Evolutionary conservation across 2,113 vertebrate species (phyloP), one percentile per base, ranked within the genome.

Genomic region (Chaetura pelagica): DNA sequence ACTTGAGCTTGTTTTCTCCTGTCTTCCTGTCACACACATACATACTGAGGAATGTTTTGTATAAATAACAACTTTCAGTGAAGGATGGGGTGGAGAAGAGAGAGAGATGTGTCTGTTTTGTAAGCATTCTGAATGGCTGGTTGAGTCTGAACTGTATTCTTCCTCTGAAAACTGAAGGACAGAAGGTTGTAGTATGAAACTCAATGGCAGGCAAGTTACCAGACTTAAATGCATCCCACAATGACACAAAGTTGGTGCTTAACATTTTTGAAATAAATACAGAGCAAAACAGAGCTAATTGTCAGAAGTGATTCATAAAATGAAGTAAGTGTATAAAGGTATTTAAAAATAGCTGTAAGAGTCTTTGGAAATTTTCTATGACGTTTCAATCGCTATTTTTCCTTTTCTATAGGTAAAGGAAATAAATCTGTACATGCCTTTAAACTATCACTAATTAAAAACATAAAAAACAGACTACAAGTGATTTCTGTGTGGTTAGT

Each of bases 141-240:
- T 62, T 95, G 48, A 66, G 69, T 84, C 58, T 55, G 19, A 92
- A 90, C 63, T 83, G 51, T n/a, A 11, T 62, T 87, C 9, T 68
- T 90, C 61, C 79, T 79, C 32, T 90, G 88, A 94, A 95, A 92
- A 42, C 15, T 6, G 48, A 96, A 95, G 80, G 83, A 84, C 63
- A 72, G 72, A 78, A 87, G 74, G 79, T 89, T 4, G 0, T 12
- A 84, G 29, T 62, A 87, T 35, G 88, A 87, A 91, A 86, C 81
- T 96, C 74, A 68, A 63, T 5, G 89, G 72, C 22, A 11, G 86
- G 86, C 46, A 89, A 68, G 67, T 69, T 79, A 94, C 77, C 49
- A 75, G 81, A 84, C 23, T 80, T 10, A 84, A 79, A 79, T 94
- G 76, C 49, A 78, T 76, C 61, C 86, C 81, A 93, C 63, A 49